Conservation (phyloP, 2,888 invertebrate species). For the Julus scanicus region DNA sequence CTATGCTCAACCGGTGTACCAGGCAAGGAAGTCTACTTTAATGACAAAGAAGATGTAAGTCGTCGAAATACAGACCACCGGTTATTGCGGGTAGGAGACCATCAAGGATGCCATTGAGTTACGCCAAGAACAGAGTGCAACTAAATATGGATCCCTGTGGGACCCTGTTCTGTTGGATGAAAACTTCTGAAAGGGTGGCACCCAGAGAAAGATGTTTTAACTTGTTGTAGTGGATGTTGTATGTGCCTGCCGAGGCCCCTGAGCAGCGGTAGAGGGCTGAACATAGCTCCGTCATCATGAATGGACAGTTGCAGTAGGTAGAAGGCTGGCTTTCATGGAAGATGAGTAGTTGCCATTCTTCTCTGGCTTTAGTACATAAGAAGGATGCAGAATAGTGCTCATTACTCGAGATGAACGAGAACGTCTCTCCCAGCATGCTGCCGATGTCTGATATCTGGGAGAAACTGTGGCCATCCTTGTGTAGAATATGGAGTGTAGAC, state of each 20-base stretch:
- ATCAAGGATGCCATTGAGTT: not conserved
- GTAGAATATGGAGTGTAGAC: not conserved
- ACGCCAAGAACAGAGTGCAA: not conserved
- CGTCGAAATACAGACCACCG: not conserved
- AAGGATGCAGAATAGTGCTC: not conserved
- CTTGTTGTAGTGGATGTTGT: not conserved
- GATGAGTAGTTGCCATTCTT: not conserved
- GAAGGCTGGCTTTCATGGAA: too few relatives aligned
- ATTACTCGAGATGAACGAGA: not conserved
- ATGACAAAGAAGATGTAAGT: not conserved
- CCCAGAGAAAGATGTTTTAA: not conserved
- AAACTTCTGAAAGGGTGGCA: not conserved
- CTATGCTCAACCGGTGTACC: not conserved
- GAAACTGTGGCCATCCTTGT: not conserved
- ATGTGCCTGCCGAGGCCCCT: not conserved
- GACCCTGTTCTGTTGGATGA: not conserved
- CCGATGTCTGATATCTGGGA: not conserved
- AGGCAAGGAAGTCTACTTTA: not conserved
- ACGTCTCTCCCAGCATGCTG: not conserved
- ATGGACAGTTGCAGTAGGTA: not conserved
- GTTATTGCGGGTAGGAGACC: not conserved
- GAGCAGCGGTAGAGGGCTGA: not conserved
- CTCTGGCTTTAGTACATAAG: not conserved
- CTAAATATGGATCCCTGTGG: not conserved
- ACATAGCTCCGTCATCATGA: not conserved